Percentiles rank a stretch among this genome's conserved stretches.
These are phyloP conservation scores for Agriopis aurantiaria DNA, from an alignment of 2,888 invertebrate genomes.

Conservation along the genomic window DNA sequence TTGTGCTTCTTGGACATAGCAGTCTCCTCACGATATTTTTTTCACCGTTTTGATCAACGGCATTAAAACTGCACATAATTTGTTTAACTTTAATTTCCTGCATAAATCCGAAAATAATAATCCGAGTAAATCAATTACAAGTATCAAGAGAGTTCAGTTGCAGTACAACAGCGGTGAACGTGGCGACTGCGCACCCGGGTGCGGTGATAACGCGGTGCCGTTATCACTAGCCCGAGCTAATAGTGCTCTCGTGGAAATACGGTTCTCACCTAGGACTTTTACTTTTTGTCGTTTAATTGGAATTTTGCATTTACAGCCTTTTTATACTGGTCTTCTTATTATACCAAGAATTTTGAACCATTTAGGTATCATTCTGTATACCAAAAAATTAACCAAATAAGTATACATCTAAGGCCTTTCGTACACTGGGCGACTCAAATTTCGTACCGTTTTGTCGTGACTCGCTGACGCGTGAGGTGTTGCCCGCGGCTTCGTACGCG, in stretches of 20 bases:
- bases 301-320: not conserved
- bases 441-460: too few relatives aligned
- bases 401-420: too few relatives aligned
- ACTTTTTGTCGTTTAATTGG: constrained; percentile 27
- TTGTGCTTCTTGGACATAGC: too few relatives aligned
- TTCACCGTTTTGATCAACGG: too few relatives aligned
- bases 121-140: constrained; percentile 34
- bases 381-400: not conserved
- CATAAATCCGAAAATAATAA: too few relatives aligned
- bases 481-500: too few relatives aligned
- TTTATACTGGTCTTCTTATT: not conserved
- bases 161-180: constrained; percentile 73
- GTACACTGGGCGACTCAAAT: too few relatives aligned
- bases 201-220: constrained; percentile 79
- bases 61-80: too few relatives aligned
- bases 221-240: constrained; percentile 68
- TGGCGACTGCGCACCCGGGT: constrained; percentile 76
- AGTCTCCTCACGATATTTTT: too few relatives aligned
- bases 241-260: constrained; percentile 53
- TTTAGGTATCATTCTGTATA: too few relatives aligned
- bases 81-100: too few relatives aligned
- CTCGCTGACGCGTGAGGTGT: too few relatives aligned
- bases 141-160: constrained; percentile 57
- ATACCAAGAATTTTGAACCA: not conserved
- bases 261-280: constrained; percentile 45